Evolutionary conservation across 2,888 invertebrate species (phyloP), one percentile per base, ranked within the genome.

Genomic region (Caenorhabditis doughertyi): DNA sequence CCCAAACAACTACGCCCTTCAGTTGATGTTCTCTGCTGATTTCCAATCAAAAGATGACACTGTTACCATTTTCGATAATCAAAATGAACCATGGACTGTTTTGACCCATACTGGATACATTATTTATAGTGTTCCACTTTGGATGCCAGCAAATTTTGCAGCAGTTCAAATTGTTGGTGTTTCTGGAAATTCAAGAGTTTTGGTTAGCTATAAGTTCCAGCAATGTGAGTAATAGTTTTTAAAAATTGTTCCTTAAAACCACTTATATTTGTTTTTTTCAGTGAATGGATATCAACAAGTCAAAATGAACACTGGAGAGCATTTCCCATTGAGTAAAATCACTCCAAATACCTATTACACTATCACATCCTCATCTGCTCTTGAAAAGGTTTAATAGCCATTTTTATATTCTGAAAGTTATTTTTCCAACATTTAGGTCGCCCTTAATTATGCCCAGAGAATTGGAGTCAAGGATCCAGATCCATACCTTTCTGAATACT

Each of bases 261-360:
- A 42, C 29, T 25, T 27, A 39, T 8, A 8, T 2, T 3, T 32
- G 3, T 49, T 9, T 47, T n/a, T 60, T 74, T 35, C 51, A 76
- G 76, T 76, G n/a, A 9, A 16, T 13, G 25, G 32, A 1, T 76
- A 32, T 51, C 18, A 21, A 8, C 55, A 67, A 42, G 25, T 42
- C 0, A 29, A 11, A 8, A 76, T 51, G 42, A 49, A 32, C 13
- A 76, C 76, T n/a, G 76, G 76, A 47, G 56, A 76, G 3, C 60
- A 47, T 27, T 58, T 76, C 51, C 21, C 58, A 5, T 42, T 76
- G 35, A 51, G 3, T n/a, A 3, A 11, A 0, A n/a, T 67, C 1
- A 16, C 5, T 5, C 42, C 16, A 16, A 18, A 9, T 4, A 25
- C 25, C 0, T 67, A 29, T n/a, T 67, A 65, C 42, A 67, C 76